A percentile compares a stretch with the other conserved stretches of the same genome.
phyloP scores from a whole-genome alignment of 2,888 invertebrate species.

The Amphipyra berbera region DNA sequence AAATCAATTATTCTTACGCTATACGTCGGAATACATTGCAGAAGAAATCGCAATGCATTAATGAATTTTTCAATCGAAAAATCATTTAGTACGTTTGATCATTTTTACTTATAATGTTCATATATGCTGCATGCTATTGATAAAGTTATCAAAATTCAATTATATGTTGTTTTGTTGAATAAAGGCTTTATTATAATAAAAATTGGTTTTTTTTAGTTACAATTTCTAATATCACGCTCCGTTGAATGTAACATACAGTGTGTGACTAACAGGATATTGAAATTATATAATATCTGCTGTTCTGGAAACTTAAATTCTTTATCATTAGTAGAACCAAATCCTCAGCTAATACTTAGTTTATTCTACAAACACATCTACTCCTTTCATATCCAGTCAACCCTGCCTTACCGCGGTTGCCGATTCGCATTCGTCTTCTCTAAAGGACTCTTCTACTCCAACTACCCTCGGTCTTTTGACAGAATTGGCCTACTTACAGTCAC shows the following conservation, averaged over 20 bases:
- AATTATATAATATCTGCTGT: too few species aligned
- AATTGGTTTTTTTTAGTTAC: slow-evolving; percentile 9
- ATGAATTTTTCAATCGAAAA: slow-evolving; percentile 51
- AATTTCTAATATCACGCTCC: slow-evolving; percentile 33
- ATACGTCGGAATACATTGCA: slow-evolving; percentile 30
- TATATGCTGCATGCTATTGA: not conserved
- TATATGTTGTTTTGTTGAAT: slow-evolving; percentile 19
- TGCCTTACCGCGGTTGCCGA: too few species aligned
- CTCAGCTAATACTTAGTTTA: too few species aligned
- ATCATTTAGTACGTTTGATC: slow-evolving; percentile 20
- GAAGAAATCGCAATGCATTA: slow-evolving; percentile 52
- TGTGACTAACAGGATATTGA: slow-evolving; percentile 23
- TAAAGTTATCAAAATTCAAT: slow-evolving; percentile 26
- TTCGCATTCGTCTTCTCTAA: too few species aligned
- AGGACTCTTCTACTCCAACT: too few species aligned
- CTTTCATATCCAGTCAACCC: too few species aligned
- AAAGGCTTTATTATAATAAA: slow-evolving; percentile 1
- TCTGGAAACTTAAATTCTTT: too few species aligned
- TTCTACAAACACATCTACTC: too few species aligned
- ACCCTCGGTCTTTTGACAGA: too few species aligned
- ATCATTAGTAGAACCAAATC: too few species aligned
- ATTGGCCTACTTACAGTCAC: too few species aligned
- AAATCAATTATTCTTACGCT: slow-evolving; percentile 62
- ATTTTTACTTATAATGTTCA: slow-evolving; percentile 4
- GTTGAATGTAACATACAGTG: slow-evolving; percentile 16